phyloP scores from a whole-genome alignment of 2,888 invertebrate species.

The Uloborus plumipes region DNA sequence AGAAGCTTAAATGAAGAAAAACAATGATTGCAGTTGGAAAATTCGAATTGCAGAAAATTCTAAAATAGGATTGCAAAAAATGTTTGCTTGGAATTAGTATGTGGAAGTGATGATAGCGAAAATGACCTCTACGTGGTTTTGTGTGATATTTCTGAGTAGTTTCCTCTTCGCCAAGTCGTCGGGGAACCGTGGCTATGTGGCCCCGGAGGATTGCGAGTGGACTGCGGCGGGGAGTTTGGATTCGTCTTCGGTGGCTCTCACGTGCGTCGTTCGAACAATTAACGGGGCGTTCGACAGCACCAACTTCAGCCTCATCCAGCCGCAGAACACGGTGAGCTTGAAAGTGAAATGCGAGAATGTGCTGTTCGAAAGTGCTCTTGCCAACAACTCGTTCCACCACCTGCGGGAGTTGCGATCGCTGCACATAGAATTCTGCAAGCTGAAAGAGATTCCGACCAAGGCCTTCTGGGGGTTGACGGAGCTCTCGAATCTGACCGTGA shows the following conservation, averaged over 20 bases:
- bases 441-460: constrained; percentile 81
- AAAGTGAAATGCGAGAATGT: constrained; percentile 78
- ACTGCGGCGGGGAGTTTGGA: constrained; percentile 46
- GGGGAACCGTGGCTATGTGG: constrained; percentile 54
- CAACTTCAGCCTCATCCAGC: constrained; percentile 88
- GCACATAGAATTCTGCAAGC: constrained; percentile 83
- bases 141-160: constrained; percentile 6
- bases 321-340: constrained; percentile 86
- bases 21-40: too few species aligned
- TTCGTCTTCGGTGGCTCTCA: constrained; percentile 55
- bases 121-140: neutral
- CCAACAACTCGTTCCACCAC: constrained; percentile 67
- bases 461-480: constrained; percentile 69
- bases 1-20: too few species aligned
- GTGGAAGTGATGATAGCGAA: constrained; percentile 13
- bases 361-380: constrained; percentile 66
- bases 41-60: too few species aligned
- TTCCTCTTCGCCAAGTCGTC: neutral
- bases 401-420: constrained; percentile 83
- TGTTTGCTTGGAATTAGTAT: neutral
- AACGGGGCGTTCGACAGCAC: constrained; percentile 87
- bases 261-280: constrained; percentile 66
- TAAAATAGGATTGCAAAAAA: neutral
- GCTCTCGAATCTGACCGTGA: constrained; percentile 65
- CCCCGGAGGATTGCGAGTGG: constrained; percentile 66